Base-by-base conservation (phyloP, 2,113 vertebrate species). In the Pedetes capensis region DNA sequence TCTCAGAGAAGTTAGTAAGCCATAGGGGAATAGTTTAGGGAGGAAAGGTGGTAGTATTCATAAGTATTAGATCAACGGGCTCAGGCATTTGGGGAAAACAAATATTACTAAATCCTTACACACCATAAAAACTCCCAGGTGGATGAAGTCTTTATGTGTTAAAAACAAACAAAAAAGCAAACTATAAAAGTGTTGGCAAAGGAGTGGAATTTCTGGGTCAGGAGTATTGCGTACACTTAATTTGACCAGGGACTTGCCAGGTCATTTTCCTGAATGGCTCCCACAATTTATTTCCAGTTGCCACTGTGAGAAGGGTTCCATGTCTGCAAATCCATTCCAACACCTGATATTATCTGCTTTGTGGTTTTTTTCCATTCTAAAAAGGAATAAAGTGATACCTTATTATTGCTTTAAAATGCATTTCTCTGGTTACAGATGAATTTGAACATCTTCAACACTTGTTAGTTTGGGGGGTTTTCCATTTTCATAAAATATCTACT, bases 71-170 rank as follows among this genome's bases (percentile, higher is more conserved):
- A 66, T 80, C 59, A 81, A 92, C 49, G 42, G 51, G 59, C 75
- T n/a, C 84, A 94, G 85, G 87, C 61, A 90, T 89, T 76, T 92
- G 94, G 64, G 51, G 59, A 71, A 89, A 94, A 95, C 59, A 84
- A 91, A 96, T 76, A 92, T 80, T 93, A 80, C 96, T 93, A 68
- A 92, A 87, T 89, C 74, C 42, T 96, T 89, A 84, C 4, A 57
- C 69, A 57, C 10, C 61, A 42, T 59, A 83, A 97, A 92, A 94
- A 93, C 92, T 68, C 84, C 78, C 92, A 92, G 84, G 87, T 76
- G 71, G 89, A 76, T 51, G 76, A 93, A 89, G 91, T 49, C 88
- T 90, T 76, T 90, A 84, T 92, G 82, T 55, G 64, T 75, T 94
- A 87, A 91, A 92, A 90, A 74, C 51, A 93, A 93, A 95, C 61